Conservation (phyloP, 2,797 vertebrate species). For the Pangasius djambal region DNA sequence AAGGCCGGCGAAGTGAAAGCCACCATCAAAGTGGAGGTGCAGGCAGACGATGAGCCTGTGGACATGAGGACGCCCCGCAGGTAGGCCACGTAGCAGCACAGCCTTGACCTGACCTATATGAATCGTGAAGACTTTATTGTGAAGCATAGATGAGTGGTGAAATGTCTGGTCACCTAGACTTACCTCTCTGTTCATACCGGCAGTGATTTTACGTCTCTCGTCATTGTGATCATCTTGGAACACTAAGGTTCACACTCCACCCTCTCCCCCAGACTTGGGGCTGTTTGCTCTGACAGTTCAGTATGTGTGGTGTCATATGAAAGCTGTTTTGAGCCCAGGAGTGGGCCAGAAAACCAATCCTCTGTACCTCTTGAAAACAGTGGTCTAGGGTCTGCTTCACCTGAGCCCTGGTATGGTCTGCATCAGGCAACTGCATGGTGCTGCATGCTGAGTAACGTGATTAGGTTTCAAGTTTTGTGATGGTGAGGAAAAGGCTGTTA, state of each 20-base stretch:
- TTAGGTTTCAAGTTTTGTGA: not conserved
- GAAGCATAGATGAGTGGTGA: not conserved
- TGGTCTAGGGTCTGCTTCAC: not conserved
- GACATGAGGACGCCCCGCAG: constrained; percentile 97
- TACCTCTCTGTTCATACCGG: not conserved
- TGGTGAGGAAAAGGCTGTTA: not conserved
- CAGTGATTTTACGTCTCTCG: not conserved
- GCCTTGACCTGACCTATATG: not conserved
- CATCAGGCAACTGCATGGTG: too few relatives aligned
- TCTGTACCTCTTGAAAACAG: not conserved
- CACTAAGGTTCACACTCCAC: too few relatives aligned
- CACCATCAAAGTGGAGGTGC: constrained; percentile 87
- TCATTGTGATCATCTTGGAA: not conserved
- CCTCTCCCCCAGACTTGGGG: not conserved
- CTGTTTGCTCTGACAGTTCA: not conserved
- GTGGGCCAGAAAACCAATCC: not conserved
- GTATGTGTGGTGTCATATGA: not conserved
- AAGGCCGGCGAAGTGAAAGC: constrained; percentile 84
- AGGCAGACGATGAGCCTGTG: constrained; percentile 87
- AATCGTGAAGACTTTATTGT: not conserved
- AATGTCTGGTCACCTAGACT: not conserved
- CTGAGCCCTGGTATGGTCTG: not conserved
- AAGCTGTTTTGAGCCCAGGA: not conserved
- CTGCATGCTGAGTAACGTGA: too few relatives aligned
- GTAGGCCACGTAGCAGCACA: constrained; percentile 64